A percentile compares a stretch with the other conserved stretches of the same genome.
Evolutionary conservation across 1,140 invertebrate genomes (phyloP).

Genomic region (Monochamus saltuarius): DNA sequence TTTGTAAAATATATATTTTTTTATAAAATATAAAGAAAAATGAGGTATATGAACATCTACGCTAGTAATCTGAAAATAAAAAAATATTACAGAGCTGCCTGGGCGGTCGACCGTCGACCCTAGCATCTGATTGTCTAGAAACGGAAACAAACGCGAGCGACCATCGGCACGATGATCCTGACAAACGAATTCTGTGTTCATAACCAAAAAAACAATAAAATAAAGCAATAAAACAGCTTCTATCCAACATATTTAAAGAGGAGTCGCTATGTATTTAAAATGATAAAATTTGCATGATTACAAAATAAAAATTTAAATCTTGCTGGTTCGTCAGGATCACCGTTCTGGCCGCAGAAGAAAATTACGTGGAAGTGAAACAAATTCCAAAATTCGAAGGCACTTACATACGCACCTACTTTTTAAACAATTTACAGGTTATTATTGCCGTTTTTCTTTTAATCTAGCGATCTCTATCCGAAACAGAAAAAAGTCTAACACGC

Average conservation of each 20-base stretch:
- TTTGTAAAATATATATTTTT: not conserved
- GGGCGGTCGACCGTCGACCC: no score
- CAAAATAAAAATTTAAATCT: not conserved
- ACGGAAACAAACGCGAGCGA: no score
- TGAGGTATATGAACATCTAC: slow-evolving; percentile 10
- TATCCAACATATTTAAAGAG: no score
- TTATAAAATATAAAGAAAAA: not conserved
- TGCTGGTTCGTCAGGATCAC: not conserved
- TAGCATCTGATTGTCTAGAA: no score
- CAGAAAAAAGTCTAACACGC: slow-evolving; percentile 17
- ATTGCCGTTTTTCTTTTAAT: slow-evolving; percentile 15
- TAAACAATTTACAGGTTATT: slow-evolving; percentile 12
- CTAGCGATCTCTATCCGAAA: slow-evolving; percentile 12
- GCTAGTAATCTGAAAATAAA: slow-evolving; percentile 4
- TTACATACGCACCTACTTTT: slow-evolving; percentile 19
- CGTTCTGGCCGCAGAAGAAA: not conserved
- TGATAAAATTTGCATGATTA: no score
- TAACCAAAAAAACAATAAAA: no score
- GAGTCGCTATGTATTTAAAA: no score
- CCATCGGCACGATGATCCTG: no score
- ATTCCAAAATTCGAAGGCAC: slow-evolving; percentile 15
- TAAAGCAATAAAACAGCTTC: no score
- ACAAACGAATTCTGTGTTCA: no score
- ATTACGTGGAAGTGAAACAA: not conserved
- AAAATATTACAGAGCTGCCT: slow-evolving; percentile 1